phyloP scores from a whole-genome alignment of 1,140 invertebrate genomes.

The Drosophila paulistorum region DNA sequence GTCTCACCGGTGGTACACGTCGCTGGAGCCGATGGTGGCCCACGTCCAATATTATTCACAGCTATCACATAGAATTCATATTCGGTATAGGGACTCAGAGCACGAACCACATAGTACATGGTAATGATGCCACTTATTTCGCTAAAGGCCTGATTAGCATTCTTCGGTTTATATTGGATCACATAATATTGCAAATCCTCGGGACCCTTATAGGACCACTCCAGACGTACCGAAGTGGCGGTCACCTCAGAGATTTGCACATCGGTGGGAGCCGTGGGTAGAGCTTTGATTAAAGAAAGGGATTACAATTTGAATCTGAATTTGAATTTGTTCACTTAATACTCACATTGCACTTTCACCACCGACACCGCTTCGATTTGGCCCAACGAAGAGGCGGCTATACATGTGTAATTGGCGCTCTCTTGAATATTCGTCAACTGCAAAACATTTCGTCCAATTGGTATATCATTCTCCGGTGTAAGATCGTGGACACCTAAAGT shows the following conservation, averaged over 20 bases:
- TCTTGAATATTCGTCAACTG: slow-evolving; percentile 93
- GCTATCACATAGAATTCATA: slow-evolving; percentile 98
- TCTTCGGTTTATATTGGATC: slow-evolving; percentile 97
- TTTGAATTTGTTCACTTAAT: neutral
- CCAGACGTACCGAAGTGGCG: slow-evolving; percentile 93
- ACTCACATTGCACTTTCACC: slow-evolving; percentile 97
- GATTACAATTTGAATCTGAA: too few species aligned
- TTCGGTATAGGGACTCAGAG: slow-evolving; percentile 96
- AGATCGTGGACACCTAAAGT: slow-evolving; percentile 87
- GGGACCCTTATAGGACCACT: slow-evolving; percentile 94
- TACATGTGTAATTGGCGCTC: slow-evolving; percentile 98
- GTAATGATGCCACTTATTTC: slow-evolving; percentile 96
- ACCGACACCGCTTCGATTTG: slow-evolving; percentile 93
- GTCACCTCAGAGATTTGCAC: slow-evolving; percentile 96
- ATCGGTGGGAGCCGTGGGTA: slow-evolving; percentile 94
- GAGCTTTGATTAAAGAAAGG: slow-evolving; percentile 80
- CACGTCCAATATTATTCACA: slow-evolving; percentile 96
- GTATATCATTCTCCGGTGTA: slow-evolving; percentile 93
- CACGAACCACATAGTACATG: slow-evolving; percentile 94
- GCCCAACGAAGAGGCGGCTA: slow-evolving; percentile 96
- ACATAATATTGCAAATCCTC: slow-evolving; percentile 96
- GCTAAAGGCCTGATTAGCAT: slow-evolving; percentile 91
- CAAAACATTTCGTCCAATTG: slow-evolving; percentile 93
- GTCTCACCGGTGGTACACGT: slow-evolving; percentile 97
- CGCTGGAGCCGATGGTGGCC: slow-evolving; percentile 92